Evolutionary conservation across 1,140 invertebrate species (phyloP), one percentile per base, ranked within the genome.

Genomic region (Ruditapes philippinarum): DNA sequence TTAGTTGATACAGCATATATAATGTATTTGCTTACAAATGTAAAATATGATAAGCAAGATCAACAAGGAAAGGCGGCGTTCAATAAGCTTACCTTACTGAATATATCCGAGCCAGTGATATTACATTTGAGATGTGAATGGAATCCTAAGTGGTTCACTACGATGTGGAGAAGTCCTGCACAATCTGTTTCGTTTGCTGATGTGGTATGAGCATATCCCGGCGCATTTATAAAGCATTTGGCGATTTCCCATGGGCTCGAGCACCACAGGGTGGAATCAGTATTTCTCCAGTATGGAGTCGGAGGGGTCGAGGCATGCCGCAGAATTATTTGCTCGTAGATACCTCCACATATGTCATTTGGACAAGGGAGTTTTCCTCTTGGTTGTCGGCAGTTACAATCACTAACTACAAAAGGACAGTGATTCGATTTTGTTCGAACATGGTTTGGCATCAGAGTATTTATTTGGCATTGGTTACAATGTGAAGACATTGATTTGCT

Each of bases 311-410:
- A 62, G 14, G n/a, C 57, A 62, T 62, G 57, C 25, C 25, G 7
- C 5, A 7, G 19, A 28, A 62, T 62, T 62, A 62, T 28, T 62
- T 62, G n/a, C 1, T 62, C 57, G 25, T 62, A 62, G 25, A 62
- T 62, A 4, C 5, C 22, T 7, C 57, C n/a, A n/a, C 57, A 62
- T 28, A 62, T n/a, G 25, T 62, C 25, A 62, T 25, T n/a, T 62
- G 25, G 57, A 25, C 57, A 62, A 25, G 57, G 22, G 25, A n/a
- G 57, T n/a, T 62, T 62, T 62, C 57, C 57, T 28, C 28, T 62
- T 62, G 57, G 57, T n/a, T 62, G 57, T 28, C 57, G 19, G 57
- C 57, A 62, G 25, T 62, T 62, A n/a, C 57, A 62, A 62, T 62
- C 57, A 14, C 9, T n/a, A 28, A 62, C 57, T 62, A n/a, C 57